Percentiles rank a stretch among this genome's conserved stretches.
Evolutionary conservation across 2,797 vertebrate genomes (phyloP).

Genomic region (Micropoecilia bifurca): DNA sequence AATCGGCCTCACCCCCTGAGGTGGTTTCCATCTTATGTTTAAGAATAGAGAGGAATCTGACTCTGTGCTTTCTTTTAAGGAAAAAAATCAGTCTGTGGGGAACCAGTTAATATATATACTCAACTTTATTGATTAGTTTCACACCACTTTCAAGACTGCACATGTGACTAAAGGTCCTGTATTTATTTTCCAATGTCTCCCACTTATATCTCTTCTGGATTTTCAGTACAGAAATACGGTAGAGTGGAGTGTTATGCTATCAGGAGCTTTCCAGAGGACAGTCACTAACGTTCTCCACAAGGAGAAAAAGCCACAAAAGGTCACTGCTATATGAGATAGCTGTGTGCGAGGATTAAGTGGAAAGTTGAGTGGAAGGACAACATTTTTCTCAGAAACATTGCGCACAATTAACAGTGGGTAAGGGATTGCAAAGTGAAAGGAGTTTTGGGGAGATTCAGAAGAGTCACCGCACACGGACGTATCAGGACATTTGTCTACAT

Average conservation of each 20-base stretch:
- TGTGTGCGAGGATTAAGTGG: background rate
- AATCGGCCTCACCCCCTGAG: conserved; percentile 42
- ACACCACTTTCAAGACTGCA: conserved; percentile 3
- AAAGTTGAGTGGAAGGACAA: background rate
- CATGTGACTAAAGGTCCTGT: conserved; percentile 9
- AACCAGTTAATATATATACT: conserved; percentile 31
- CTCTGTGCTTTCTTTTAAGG: conserved; percentile 53
- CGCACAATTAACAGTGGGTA: background rate
- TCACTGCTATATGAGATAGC: background rate
- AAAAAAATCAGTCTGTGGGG: conserved; percentile 10
- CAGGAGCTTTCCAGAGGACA: background rate
- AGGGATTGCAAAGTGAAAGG: background rate
- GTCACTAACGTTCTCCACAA: background rate
- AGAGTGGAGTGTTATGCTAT: background rate
- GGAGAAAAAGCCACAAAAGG: background rate
- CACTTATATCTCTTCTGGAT: background rate
- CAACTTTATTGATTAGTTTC: background rate
- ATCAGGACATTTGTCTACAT: background rate
- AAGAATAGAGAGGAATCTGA: conserved; percentile 42
- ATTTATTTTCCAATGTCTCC: background rate
- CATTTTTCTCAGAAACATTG: background rate
- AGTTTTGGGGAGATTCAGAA: background rate
- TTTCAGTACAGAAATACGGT: background rate
- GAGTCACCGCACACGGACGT: background rate
- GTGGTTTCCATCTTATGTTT: conserved; percentile 54